Percentiles rank a stretch among this genome's conserved stretches.
phyloP scores from a whole-genome alignment of 1,140 invertebrate species.

The Semibalanus balanoides region DNA sequence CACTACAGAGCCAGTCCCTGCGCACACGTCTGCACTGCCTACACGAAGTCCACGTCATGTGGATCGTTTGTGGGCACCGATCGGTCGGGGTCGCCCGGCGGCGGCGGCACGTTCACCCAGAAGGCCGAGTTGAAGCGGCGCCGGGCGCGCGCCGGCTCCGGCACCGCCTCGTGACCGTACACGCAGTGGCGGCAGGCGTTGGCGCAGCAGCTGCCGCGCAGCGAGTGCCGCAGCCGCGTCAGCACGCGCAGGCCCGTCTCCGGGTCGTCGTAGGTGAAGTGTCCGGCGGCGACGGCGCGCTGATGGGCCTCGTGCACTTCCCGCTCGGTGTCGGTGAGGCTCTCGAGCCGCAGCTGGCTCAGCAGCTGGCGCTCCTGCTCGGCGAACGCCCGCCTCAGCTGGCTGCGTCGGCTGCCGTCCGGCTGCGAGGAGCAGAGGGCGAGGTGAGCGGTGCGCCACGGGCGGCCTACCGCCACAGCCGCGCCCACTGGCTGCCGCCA shows the following conservation, averaged over 20 bases:
- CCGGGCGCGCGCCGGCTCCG: slow-evolving; percentile 14
- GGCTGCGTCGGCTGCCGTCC: not conserved
- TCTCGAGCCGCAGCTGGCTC: not conserved
- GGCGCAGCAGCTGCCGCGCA: slow-evolving; percentile 25
- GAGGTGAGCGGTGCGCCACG: too few species aligned
- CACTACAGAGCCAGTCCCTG: not conserved
- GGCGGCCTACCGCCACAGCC: too few species aligned
- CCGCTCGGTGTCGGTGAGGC: slow-evolving; percentile 18
- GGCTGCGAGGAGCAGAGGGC: too few species aligned
- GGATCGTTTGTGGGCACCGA: not conserved
- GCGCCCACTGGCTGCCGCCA: too few species aligned
- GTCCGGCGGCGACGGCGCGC: slow-evolving; percentile 20
- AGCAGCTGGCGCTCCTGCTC: slow-evolving; percentile 16
- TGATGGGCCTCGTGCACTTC: slow-evolving; percentile 21
- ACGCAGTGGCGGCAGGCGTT: slow-evolving; percentile 24
- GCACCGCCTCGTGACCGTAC: slow-evolving; percentile 21
- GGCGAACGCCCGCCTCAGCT: slow-evolving; percentile 19
- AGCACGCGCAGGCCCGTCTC: slow-evolving; percentile 20
- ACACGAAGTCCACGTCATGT: not conserved
- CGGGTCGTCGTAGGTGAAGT: slow-evolving; percentile 27
- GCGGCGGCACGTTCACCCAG: slow-evolving; percentile 15
- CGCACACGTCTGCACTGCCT: not conserved
- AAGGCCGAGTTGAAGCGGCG: slow-evolving; percentile 22
- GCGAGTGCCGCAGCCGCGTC: slow-evolving; percentile 24
- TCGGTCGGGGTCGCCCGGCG: not conserved